Evolutionary conservation across 2,797 vertebrate genomes (phyloP), one percentile per base, ranked within the genome.

Genomic region (Eleutherodactylus coqui): DNA sequence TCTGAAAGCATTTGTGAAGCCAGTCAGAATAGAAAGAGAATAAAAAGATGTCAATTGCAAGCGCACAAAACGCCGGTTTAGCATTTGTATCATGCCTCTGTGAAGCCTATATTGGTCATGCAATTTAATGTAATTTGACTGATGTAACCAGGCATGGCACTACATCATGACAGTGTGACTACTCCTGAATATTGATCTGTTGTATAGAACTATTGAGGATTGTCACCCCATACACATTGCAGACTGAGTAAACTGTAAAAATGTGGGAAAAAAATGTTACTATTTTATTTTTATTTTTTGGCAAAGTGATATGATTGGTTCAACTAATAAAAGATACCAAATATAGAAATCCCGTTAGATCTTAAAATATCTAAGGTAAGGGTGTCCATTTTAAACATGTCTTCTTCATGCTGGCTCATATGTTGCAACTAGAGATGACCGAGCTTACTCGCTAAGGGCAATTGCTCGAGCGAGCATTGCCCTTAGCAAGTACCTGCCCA

Each of bases 101-200:
- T 73, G 78, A 75, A 81, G 70, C 43, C 32, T 80, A n/a, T 75
- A 60, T 81, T 86, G 78, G 78, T 81, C 78, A 75, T 86, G 69
- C 78, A 75, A 73, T 81, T 81, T 81, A 81, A 81, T 80, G 55
- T 81, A 75, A 86, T 86, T 53, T 75, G 55, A 86, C 85, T 86
- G 78, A 86, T 81, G 78, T 81, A 86, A 86, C 55, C 70, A 86
- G 70, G 67, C 85, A 81, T 81, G 78, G 78, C 41, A 81, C 55
- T 45, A 32, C 69, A 81, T 86, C 43, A 62, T 86, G 51, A 86
- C 29, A n/a, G 9, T 51, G 78, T 41, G 58, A 14, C 55, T 75
- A 24, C 41, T 27, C 19, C 78, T 75, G 78, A 86, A 86, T 86
- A 82, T 51, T 86, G 75, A 85, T 60, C 41, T 49, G 11, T 45